phyloP scores from a whole-genome alignment of 2,888 invertebrate species.

The Tyria jacobaeae region DNA sequence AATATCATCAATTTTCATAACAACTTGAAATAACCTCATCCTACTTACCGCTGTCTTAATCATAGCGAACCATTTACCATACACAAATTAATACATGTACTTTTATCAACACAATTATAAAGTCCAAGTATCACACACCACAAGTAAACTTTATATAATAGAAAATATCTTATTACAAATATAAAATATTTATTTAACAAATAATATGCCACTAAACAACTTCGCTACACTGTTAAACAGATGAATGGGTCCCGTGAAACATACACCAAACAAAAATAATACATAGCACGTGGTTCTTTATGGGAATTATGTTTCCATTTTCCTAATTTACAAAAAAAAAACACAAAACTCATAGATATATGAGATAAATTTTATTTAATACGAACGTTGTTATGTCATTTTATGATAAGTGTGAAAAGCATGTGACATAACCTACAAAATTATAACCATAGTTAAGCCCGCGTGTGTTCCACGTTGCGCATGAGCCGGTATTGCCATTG shows the following conservation, averaged over 20 bases:
- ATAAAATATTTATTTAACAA: too few species aligned
- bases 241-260: neutral
- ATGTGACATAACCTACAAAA: conserved; percentile 72
- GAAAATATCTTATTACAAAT: too few species aligned
- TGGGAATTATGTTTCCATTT: conserved; percentile 14
- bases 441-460: conserved; percentile 48
- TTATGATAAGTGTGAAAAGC: conserved; percentile 5
- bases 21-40: too few species aligned
- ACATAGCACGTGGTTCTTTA: conserved; percentile 8
- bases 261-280: conserved; percentile 5
- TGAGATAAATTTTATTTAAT: neutral
- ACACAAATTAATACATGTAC: neutral
- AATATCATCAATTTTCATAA: too few species aligned
- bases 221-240: neutral
- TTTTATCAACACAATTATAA: neutral
- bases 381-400: neutral
- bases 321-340: neutral
- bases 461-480: conserved; percentile 72
- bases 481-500: conserved; percentile 59
- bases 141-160: too few species aligned
- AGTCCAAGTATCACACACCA: too few species aligned
- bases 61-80: neutral
- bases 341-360: neutral
- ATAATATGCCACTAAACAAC: neutral
- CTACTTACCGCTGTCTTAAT: neutral